Evolutionary conservation across 2,888 invertebrate genomes (phyloP).

Genomic region (Apoda limacodes): DNA sequence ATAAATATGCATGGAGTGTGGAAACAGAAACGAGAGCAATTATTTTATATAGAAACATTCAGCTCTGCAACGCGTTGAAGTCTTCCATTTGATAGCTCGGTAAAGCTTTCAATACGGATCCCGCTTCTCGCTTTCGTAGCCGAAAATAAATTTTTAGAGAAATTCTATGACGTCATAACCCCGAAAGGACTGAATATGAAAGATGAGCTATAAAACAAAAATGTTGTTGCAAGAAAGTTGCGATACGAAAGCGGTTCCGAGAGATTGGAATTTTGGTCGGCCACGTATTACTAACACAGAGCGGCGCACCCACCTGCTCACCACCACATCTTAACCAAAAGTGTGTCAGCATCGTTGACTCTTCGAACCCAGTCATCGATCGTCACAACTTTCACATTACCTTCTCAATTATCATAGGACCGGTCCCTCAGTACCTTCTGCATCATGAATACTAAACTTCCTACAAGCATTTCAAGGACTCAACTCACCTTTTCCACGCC

Average conservation of each 20-base stretch:
- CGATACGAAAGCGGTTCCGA: conserved; percentile 50
- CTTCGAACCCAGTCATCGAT: conserved; percentile 54
- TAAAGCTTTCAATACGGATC: conserved; percentile 21
- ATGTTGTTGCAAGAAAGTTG: conserved; percentile 53
- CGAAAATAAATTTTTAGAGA: conserved; percentile 9
- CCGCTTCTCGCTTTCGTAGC: conserved; percentile 29
- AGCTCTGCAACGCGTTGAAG: conserved; percentile 69
- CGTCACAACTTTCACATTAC: conserved; percentile 66
- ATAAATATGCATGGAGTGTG: no score
- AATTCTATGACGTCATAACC: conserved; percentile 4
- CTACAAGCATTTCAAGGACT: conserved; percentile 18
- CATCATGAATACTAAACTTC: conserved; percentile 10
- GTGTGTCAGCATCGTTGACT: conserved; percentile 61
- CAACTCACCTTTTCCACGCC: conserved; percentile 53
- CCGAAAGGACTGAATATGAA: conserved; percentile 18
- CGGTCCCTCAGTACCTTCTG: conserved; percentile 26
- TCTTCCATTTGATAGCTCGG: conserved; percentile 41
- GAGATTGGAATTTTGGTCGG: conserved; percentile 62
- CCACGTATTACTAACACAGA: conserved; percentile 47
- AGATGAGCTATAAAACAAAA: conserved; percentile 21
- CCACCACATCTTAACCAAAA: conserved; percentile 63
- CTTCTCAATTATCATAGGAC: conserved; percentile 53
- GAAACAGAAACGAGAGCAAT: conserved; percentile 28
- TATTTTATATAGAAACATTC: no score
- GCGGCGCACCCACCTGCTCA: conserved; percentile 60